Percentiles rank a stretch among this genome's conserved stretches.
Conservation (phyloP, 2,797 vertebrate species). For the Tangara arthus region DNA sequence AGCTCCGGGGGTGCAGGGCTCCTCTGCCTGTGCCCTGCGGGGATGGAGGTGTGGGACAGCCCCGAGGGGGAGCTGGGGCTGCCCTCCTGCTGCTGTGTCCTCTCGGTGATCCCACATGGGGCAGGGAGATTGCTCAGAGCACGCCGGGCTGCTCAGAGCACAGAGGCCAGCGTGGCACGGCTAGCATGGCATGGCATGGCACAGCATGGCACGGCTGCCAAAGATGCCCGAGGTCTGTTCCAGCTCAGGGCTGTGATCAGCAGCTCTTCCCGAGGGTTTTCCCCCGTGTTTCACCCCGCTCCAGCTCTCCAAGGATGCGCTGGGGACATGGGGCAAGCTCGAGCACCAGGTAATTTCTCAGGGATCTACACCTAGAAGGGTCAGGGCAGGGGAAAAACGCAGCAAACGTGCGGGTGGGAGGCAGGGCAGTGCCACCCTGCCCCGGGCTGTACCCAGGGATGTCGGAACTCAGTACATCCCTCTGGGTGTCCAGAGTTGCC, state of each 20-base stretch:
- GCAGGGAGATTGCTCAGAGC: background rate
- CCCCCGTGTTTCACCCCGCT: fast-evolving
- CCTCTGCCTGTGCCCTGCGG: background rate
- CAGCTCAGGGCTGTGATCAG: background rate
- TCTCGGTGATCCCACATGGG: fast-evolving
- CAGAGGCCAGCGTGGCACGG: background rate
- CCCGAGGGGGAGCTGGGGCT: background rate
- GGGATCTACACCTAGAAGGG: background rate
- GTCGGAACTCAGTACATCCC: too few species aligned
- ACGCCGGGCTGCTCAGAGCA: background rate
- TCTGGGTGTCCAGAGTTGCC: too few species aligned
- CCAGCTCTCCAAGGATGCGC: background rate
- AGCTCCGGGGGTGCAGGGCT: fast-evolving
- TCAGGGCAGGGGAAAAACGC: fast-evolving
- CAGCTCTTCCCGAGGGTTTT: background rate
- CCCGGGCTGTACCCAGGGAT: fast-evolving
- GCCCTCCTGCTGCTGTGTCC: fast-evolving
- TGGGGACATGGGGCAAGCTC: background rate
- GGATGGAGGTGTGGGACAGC: fast-evolving
- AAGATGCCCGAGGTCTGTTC: background rate
- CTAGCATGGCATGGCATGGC: fast-evolving
- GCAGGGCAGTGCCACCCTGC: background rate
- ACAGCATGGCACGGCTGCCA: background rate
- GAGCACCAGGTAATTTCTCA: fast-evolving
- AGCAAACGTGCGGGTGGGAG: fast-evolving